Evolutionary conservation across 1,140 invertebrate genomes (phyloP), one percentile per base, ranked within the genome.

Genomic region (Pseudomyrmex concolor): DNA sequence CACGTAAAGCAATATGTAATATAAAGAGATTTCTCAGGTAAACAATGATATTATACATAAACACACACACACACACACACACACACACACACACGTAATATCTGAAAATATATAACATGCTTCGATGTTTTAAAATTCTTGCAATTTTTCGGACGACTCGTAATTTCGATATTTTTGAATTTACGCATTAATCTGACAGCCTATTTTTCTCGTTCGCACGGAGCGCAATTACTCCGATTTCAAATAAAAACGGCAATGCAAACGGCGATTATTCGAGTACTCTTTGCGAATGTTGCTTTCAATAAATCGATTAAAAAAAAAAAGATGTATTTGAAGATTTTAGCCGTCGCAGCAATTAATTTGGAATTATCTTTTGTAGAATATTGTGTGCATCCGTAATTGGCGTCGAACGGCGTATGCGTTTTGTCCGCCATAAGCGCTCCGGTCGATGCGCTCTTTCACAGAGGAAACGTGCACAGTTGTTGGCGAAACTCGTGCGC

Each of bases 1-100:
- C 72, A 76, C 55, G 71, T 81, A 84, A 25, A 12, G 71, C 71
- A 84, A 86, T 86, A 84, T 87, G 68, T 77, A 50, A 2, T 34
- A 34, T 73, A 67, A 86, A 84, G 57, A 74, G 57, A 51, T 57
- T 66, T 22, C 34, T 64, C 54, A 54, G 9, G 67, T 82, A 82
- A 34, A 34, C 34, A 34, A 34, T 7, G 34, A 34, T 34, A n/a
- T n/a, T n/a, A n/a, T n/a, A n/a, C n/a, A n/a, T n/a, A n/a, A n/a
- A n/a, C n/a, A n/a, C n/a, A n/a, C n/a, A n/a, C n/a, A n/a, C 4
- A 1, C 25, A 5, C 25, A 34, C 25, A 34, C 25, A 34, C 34
- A 85, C 22, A 71, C 45, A 51, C 57, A 34, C 9, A 17, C 54
- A 57, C 45, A 25, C 3, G 51, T 70, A 82, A 81, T 81, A 34